These are phyloP conservation scores for Hirtodrosophila histrioides DNA, from an alignment of 2,888 invertebrate species.

Conservation along the genomic window DNA sequence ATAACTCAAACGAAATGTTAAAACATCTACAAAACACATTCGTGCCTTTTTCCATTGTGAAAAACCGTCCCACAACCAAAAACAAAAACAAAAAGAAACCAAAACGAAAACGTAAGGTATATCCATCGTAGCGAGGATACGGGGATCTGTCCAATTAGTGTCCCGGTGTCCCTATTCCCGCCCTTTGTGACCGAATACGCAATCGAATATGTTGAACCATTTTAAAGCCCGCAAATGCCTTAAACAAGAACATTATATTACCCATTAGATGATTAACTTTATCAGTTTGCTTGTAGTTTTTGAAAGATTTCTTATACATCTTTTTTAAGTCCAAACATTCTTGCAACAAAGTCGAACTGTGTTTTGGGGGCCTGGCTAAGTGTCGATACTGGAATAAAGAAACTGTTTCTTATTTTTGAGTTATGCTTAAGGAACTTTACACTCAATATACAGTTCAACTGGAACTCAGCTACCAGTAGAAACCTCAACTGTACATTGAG, in stretches of 20 bases:
- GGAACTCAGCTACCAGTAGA: too few relatives aligned
- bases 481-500: too few relatives aligned
- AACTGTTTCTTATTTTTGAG: too few relatives aligned
- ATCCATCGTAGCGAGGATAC: conserved; percentile 1
- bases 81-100: conserved; percentile 21
- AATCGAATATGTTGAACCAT: conserved; percentile 21
- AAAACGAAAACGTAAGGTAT: neutral
- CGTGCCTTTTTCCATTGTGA: conserved; percentile 81
- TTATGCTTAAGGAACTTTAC: too few relatives aligned
- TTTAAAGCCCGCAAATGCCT: conserved; percentile 56
- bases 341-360: conserved; percentile 18
- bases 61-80: conserved; percentile 75
- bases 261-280: conserved; percentile 50
- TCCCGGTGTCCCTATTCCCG: neutral
- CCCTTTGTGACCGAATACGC: conserved; percentile 10
- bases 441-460: too few relatives aligned
- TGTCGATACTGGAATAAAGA: too few relatives aligned
- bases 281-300: conserved; percentile 56
- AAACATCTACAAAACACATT: conserved; percentile 67
- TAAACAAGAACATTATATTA: conserved; percentile 49
- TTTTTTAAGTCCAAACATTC: conserved; percentile 14
- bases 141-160: conserved; percentile 4
- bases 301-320: conserved; percentile 19
- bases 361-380: conserved; percentile 8
- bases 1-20: conserved; percentile 43